Percentiles rank a stretch among this genome's conserved stretches.
phyloP scores from a whole-genome alignment of 2,888 invertebrate genomes.

The Tryphoninae sp. region DNA sequence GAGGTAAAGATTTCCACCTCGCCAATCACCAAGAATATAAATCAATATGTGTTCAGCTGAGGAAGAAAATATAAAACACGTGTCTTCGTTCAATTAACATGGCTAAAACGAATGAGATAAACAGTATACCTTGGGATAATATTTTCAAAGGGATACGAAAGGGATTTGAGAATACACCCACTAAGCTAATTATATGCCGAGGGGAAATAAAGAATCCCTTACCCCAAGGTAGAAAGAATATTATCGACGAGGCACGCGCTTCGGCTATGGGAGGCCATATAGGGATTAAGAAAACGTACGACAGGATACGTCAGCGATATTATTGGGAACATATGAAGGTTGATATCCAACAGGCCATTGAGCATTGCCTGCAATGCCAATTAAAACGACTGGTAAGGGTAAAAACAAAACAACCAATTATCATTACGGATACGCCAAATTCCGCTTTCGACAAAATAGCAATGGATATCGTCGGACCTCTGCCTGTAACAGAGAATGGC shows the following conservation, averaged over 20 bases:
- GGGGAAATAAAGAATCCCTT: background rate
- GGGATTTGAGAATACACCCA: background rate
- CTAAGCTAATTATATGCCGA: background rate
- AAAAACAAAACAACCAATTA: no score
- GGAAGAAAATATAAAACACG: background rate
- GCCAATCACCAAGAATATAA: background rate
- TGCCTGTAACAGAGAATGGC: no score
- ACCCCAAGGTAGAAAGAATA: background rate
- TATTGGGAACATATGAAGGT: no score
- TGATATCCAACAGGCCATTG: no score
- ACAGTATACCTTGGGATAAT: conserved; percentile 18
- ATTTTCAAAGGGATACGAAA: background rate
- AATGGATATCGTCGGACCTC: no score
- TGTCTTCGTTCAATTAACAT: conserved; percentile 3
- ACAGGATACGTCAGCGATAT: no score
- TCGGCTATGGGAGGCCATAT: background rate
- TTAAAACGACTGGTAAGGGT: no score
- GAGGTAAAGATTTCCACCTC: background rate
- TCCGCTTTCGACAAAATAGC: no score
- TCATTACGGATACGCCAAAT: no score
- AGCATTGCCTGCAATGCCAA: no score
- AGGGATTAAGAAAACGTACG: no score
- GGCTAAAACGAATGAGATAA: conserved; percentile 28
- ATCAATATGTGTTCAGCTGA: background rate
- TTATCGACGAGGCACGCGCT: background rate